phyloP scores from a whole-genome alignment of 1,140 invertebrate species.

The Sinonovacula constricta region DNA sequence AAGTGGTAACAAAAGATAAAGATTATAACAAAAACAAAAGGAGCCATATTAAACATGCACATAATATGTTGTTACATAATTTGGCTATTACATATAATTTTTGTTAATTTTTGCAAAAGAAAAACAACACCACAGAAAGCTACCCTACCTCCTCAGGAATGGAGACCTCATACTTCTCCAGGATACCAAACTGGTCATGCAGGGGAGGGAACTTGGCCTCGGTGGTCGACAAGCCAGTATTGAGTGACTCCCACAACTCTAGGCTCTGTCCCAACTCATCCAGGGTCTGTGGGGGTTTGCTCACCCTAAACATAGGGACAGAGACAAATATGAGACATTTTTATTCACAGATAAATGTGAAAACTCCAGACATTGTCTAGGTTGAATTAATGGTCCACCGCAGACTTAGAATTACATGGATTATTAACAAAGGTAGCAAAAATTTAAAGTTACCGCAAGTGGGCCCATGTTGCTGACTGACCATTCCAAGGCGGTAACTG shows the following conservation, averaged over 20 bases:
- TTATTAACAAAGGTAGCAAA: too few species aligned
- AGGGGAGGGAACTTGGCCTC: slow-evolving; percentile 86
- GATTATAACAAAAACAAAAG: not conserved
- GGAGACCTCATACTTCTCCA: slow-evolving; percentile 84
- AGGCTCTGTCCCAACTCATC: slow-evolving; percentile 79
- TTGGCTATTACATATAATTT: too few species aligned
- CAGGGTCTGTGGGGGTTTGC: slow-evolving; percentile 77
- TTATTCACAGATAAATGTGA: too few species aligned
- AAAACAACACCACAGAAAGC: too few species aligned
- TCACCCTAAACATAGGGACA: slow-evolving; percentile 65
- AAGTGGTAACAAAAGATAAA: not conserved
- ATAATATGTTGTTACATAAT: too few species aligned
- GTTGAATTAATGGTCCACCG: not conserved
- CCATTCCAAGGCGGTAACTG: too few species aligned
- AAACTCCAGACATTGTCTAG: too few species aligned
- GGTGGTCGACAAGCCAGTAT: slow-evolving; percentile 81
- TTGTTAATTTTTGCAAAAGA: too few species aligned
- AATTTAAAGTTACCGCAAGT: too few species aligned
- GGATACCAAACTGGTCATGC: slow-evolving; percentile 84
- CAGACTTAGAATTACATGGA: too few species aligned
- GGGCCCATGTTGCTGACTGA: too few species aligned
- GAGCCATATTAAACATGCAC: not conserved
- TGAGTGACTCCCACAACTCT: slow-evolving; percentile 83
- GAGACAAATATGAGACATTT: too few species aligned
- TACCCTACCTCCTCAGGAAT: slow-evolving; percentile 75